Evolutionary conservation across 2,113 vertebrate species (phyloP).

Genomic region (Rhipidura dahli): DNA sequence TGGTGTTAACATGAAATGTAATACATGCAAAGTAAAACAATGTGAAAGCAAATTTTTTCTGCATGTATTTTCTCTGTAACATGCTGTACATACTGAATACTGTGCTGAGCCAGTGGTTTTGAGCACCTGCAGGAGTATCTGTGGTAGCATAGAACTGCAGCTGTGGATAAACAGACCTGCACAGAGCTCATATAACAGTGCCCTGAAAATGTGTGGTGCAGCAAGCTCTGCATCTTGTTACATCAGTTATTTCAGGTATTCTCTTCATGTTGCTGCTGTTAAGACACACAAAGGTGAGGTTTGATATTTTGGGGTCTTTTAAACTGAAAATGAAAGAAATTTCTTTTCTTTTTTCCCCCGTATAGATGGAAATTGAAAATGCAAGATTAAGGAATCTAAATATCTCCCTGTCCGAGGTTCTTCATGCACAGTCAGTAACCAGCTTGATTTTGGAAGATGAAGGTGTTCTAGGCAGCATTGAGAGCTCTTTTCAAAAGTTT

Average conservation of each 20-base stretch:
- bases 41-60: background rate
- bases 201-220: background rate
- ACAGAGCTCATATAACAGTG: background rate
- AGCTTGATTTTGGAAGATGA: conserved; percentile 86
- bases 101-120: background rate
- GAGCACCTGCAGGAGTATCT: background rate
- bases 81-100: background rate
- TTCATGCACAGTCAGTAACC: conserved; percentile 73
- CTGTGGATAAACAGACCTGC: background rate
- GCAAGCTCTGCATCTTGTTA: background rate
- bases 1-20: background rate
- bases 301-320: background rate
- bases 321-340: background rate
- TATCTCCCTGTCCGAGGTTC: conserved; percentile 81
- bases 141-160: background rate
- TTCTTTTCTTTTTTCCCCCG: background rate
- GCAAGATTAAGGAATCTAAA: conserved; percentile 82
- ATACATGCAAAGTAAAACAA: background rate
- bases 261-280: background rate
- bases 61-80: background rate
- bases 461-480: conserved; percentile 88
- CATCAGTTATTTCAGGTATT: background rate
- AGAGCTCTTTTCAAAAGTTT: conserved; percentile 92
- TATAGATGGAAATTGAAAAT: conserved; percentile 86
- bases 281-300: background rate